Base-by-base conservation (phyloP, 1,140 invertebrate genomes). In the Schlechtendalia chinensis region DNA sequence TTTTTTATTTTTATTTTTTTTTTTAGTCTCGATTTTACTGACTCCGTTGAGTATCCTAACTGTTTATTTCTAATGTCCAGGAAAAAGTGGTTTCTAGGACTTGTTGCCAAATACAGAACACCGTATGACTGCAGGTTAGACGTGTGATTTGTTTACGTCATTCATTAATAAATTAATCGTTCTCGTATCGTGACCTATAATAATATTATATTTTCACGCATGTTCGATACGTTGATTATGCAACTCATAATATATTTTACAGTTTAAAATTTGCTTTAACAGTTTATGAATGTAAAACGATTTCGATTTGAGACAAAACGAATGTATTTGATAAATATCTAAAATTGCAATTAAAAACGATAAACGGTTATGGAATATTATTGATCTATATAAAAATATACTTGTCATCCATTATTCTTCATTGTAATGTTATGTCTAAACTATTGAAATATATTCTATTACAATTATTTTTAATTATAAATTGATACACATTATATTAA, bases 61-160 rank as follows among this genome's bases (percentile, higher is more conserved):
- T 39, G 72, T 72, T 72, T 72, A 72, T 72, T 72, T 72, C 54
- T 72, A 72, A 54, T 72, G n/a, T 61, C 39, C 22, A 61, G 50
- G 29, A 59, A 67, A 56, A 59, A 45, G 54, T 56, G 53, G 24
- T 72, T 81, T 81, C 4, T 69, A 58, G 6, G 4, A 56, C 53
- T 81, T 81, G 53, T 39, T 72, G 53, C 54, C 80, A 59, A 81
- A 81, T 67, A 45, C 32, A 45, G 32, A 17, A 72, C 29, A 72
- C 39, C 58, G 54, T 14, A 47, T 59, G 32, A 45, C 80, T 69
- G 53, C 53, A 19, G 67, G 45, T 59, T 39, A 29, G 2, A 45
- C 39, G 32, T 77, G 8, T 77, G 8, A 14, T 10, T 45, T 77
- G 71, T 53, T 27, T 12, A 72, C n/a, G 29, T 39, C 8, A 39